Base-by-base conservation (phyloP, 2,113 vertebrate species). In the Pogona vitticeps region DNA sequence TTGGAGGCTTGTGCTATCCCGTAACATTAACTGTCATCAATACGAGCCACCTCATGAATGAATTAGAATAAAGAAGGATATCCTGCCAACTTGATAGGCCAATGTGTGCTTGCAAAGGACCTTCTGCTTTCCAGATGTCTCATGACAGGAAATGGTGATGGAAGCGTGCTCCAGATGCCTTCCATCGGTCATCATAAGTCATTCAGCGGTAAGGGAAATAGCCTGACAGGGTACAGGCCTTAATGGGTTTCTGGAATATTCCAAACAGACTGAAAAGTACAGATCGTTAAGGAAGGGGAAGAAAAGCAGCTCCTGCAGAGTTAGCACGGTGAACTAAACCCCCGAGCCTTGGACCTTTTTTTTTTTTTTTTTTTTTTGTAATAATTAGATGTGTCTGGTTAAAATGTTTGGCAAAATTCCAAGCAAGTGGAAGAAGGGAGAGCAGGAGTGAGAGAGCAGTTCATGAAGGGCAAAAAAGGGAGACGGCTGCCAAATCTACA, bases 181-280 rank as follows among this genome's bases (percentile, higher is more conserved):
- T 95, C 90, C 89, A 96, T 96, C 88, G 93, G 83, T 94, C 96
- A 93, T 91, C 91, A 82, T 86, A 82, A 85, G 88, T 94, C 96
- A 95, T 93, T 89, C 87, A 93, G 86, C 40, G 85, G 80, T 42
- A 90, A 89, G 96, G 96, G 96, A 96, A 96, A 93, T 95, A 94
- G 91, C 58, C 93, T 96, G 97, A 97, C 95, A 94, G 95, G 91
- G 92, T 89, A 75, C 63, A 79, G 88, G 92, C 96, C 95, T 96
- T 96, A 95, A 96, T 94, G 84, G 71, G 78, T 80, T 83, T 90
- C 93, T 80, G 73, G 26, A 91, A 56, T 36, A 83, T 65, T 86
- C 68, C 73, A 88, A 83, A 90, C 77, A 84, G 59, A 84, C 38
- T 90, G 82, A 91, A 58, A 72, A 89, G 86, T 89, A 86, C 86